A percentile compares a stretch with the other conserved stretches of the same genome.
These are phyloP conservation scores for Calameuta idolon DNA, from an alignment of 2,888 invertebrate species.

Conservation along the genomic window DNA sequence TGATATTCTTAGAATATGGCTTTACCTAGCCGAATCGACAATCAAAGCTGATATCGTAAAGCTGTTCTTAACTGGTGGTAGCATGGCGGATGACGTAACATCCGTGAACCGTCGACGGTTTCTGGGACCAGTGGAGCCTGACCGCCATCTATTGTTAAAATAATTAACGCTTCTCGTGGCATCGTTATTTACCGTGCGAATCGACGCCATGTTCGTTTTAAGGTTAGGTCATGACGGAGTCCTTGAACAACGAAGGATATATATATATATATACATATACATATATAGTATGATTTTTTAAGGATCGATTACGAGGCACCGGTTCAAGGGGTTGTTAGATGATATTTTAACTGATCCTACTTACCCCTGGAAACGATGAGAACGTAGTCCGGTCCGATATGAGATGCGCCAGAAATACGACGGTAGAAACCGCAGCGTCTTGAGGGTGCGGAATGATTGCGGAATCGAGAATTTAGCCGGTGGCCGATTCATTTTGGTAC, in stretches of 20 bases:
- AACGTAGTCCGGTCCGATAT: neutral
- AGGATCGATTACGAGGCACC: neutral
- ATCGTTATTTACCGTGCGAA: neutral
- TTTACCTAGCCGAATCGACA: neutral
- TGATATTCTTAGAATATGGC: neutral
- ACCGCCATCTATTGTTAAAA: neutral
- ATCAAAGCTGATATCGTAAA: neutral
- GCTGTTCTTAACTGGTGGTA: neutral
- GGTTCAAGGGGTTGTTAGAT: neutral
- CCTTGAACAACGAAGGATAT: neutral
- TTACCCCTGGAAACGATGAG: neutral
- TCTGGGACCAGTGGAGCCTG: neutral
- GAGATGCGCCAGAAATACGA: neutral
- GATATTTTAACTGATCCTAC: neutral
- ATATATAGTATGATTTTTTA: neutral
- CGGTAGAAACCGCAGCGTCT: neutral
- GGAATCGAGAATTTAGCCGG: neutral
- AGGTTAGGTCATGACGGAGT: neutral
- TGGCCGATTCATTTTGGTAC: slow-evolving; percentile 5
- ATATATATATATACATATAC: neutral
- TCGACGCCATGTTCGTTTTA: neutral
- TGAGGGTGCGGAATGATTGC: neutral
- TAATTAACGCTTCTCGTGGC: neutral
- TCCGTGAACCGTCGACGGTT: neutral
- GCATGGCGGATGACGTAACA: neutral